Conservation (phyloP, 1,140 invertebrate genomes). For the Drosophila subobscura region DNA sequence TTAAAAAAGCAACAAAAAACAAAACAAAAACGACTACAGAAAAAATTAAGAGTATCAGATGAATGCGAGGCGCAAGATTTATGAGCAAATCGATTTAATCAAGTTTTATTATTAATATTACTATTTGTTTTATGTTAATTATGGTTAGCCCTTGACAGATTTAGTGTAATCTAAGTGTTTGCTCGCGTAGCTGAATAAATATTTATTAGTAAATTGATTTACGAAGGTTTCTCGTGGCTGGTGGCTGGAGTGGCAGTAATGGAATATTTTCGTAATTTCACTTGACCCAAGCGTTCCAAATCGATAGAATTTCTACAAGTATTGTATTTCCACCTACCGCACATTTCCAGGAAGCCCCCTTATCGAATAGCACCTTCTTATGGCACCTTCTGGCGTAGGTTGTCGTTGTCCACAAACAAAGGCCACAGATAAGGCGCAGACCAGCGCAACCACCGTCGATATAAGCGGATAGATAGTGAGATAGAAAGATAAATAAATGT, state of each 20-base stretch:
- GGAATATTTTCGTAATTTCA: slow-evolving; percentile 7
- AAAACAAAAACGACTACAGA: too few relatives aligned
- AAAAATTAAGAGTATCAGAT: slow-evolving; percentile 1
- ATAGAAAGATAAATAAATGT: slow-evolving; percentile 50
- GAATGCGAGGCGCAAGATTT: slow-evolving; percentile 45
- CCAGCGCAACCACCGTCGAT: neutral
- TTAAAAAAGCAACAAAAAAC: neutral
- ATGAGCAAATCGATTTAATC: slow-evolving; percentile 62
- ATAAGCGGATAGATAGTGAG: slow-evolving; percentile 40
- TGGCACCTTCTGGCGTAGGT: slow-evolving; percentile 39
- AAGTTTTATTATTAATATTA: slow-evolving; percentile 40
- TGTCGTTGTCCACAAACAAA: slow-evolving; percentile 40
- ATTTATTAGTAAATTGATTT: slow-evolving; percentile 65
- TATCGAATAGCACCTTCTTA: slow-evolving; percentile 21
- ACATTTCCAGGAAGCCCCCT: slow-evolving; percentile 35
- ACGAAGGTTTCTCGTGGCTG: slow-evolving; percentile 10
- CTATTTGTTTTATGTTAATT: slow-evolving; percentile 71
- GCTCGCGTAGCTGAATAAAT: slow-evolving; percentile 46
- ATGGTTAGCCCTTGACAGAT: slow-evolving; percentile 57
- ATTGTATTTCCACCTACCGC: slow-evolving; percentile 10
- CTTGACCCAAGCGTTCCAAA: slow-evolving; percentile 2
- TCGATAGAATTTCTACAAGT: slow-evolving; percentile 14
- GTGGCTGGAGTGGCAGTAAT: neutral
- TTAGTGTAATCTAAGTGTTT: slow-evolving; percentile 52
- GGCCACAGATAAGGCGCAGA: slow-evolving; percentile 50